Percentiles rank a stretch among this genome's conserved stretches.
Conservation (phyloP, 2,888 invertebrate species). For the Ptilodon capucinus region DNA sequence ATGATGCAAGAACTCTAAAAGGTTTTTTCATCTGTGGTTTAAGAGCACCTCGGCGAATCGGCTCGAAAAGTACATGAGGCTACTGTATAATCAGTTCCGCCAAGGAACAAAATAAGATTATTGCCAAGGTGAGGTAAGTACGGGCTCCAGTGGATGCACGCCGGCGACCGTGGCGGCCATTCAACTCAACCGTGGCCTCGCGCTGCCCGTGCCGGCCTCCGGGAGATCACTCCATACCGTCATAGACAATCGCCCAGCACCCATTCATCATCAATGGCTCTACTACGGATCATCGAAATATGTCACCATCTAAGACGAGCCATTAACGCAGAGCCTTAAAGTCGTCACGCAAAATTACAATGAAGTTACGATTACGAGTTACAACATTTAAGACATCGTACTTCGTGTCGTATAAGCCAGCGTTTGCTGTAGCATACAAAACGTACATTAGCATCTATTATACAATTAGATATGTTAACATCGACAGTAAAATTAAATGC, state of each 20-base stretch:
- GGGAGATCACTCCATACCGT: conserved; percentile 20
- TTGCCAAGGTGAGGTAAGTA: conserved; percentile 72
- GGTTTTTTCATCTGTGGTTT: conserved; percentile 9
- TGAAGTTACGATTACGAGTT: neutral
- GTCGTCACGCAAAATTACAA: neutral
- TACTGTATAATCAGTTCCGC: conserved; percentile 59
- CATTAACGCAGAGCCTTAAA: neutral
- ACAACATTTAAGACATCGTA: neutral
- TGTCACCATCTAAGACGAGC: neutral
- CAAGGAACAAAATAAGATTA: conserved; percentile 67
- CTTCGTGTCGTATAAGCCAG: neutral
- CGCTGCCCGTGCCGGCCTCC: conserved; percentile 40
- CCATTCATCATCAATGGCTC: neutral
- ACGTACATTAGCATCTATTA: conserved; percentile 4
- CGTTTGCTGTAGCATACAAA: neutral
- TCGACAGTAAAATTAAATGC: conserved; percentile 26
- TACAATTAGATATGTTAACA: conserved; percentile 4
- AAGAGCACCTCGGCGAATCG: conserved; percentile 15
- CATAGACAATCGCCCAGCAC: conserved; percentile 15
- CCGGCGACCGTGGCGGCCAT: conserved; percentile 61
- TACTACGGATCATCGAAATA: neutral
- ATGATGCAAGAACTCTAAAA: conserved; percentile 1
- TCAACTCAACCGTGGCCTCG: conserved; percentile 69
- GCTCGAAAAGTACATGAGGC: conserved; percentile 35
- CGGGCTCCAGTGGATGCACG: conserved; percentile 60